phyloP scores from a whole-genome alignment of 2,113 vertebrate genomes.

The Hyaena hyaena region DNA sequence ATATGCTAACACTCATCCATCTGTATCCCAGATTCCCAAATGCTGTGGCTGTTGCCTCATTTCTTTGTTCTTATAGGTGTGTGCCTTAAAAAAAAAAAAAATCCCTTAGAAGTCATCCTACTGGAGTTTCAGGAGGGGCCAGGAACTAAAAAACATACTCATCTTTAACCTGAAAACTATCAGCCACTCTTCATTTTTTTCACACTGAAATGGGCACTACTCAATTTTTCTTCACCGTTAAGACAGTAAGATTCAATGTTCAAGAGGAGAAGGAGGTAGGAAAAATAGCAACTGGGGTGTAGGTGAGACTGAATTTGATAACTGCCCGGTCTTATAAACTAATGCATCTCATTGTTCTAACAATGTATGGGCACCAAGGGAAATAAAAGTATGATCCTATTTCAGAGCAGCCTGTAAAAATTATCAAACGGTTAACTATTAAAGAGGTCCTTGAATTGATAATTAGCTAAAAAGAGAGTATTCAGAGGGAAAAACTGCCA shows the following conservation, averaged over 20 bases:
- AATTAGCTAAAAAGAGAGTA: background rate
- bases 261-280: background rate
- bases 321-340: background rate
- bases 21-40: background rate
- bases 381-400: background rate
- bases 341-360: background rate
- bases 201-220: background rate
- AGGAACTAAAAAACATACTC: background rate
- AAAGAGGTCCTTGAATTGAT: background rate
- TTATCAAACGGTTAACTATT: background rate
- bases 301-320: background rate
- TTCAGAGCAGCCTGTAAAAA: constrained; percentile 11
- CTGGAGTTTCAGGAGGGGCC: background rate
- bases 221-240: background rate
- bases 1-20: background rate
- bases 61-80: background rate
- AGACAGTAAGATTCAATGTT: background rate
- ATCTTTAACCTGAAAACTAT: background rate
- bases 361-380: background rate
- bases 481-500: background rate
- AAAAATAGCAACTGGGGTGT: background rate
- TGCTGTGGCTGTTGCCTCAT: background rate
- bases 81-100: background rate
- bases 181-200: background rate
- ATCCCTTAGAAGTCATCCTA: background rate